Conservation (phyloP, 2,888 invertebrate species). For the Drosophila diplacantha region DNA sequence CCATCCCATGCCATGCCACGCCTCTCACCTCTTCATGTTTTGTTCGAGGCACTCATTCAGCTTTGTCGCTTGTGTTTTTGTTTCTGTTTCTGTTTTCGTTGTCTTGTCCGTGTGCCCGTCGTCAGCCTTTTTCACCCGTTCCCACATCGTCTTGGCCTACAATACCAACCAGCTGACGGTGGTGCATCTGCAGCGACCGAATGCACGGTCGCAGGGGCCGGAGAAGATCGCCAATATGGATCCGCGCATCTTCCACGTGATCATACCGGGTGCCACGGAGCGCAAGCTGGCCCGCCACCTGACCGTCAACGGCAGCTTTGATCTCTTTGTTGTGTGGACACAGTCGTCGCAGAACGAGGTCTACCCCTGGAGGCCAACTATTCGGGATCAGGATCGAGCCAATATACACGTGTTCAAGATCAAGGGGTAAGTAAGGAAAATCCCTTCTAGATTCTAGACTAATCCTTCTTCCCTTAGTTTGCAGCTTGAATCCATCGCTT, state of each 20-base stretch:
- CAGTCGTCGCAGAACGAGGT: slow-evolving; percentile 90
- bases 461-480: slow-evolving; percentile 77
- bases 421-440: slow-evolving; percentile 80
- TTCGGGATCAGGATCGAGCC: slow-evolving; percentile 90
- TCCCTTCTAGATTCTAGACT: rapidly evolving
- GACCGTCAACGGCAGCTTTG: slow-evolving; percentile 76
- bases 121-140: slow-evolving; percentile 83
- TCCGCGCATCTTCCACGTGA: slow-evolving; percentile 81
- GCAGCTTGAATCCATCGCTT: slow-evolving; percentile 86
- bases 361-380: slow-evolving; percentile 94
- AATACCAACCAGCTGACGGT: slow-evolving; percentile 84
- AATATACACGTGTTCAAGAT: slow-evolving; percentile 90
- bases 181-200: slow-evolving; percentile 82
- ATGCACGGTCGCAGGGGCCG: slow-evolving; percentile 79
- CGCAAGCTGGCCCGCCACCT: slow-evolving; percentile 75
- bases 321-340: slow-evolving; percentile 89
- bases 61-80: slow-evolving; percentile 42
- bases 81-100: slow-evolving; percentile 66
- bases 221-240: slow-evolving; percentile 84
- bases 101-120: slow-evolving; percentile 12
- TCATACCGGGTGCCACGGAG: slow-evolving; percentile 76
- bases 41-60: slow-evolving; percentile 44
- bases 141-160: slow-evolving; percentile 84
- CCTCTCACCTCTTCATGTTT: slow-evolving; percentile 34
- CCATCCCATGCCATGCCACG: slow-evolving; percentile 8